Conservation (phyloP, 2,888 invertebrate species). For the Mallateleia sp. region DNA sequence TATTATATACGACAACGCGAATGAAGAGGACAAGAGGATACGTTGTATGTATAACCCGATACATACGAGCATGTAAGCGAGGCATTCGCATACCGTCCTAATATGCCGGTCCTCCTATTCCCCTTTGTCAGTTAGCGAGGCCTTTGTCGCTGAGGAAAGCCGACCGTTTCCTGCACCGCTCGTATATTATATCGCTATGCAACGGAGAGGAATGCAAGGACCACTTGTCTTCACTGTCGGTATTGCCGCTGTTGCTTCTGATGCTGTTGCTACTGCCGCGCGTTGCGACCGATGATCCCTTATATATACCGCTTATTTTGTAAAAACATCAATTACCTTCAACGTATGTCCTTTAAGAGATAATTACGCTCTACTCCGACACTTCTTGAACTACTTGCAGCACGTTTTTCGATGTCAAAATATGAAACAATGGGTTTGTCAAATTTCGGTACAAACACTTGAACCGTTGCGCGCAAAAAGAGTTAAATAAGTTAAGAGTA, state of each 20-base stretch:
- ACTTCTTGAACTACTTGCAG: constrained; percentile 11
- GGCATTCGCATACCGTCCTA: constrained; percentile 88
- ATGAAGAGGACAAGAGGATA: constrained; percentile 69
- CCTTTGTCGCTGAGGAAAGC: constrained; percentile 88
- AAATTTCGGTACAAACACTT: not conserved
- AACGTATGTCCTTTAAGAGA: constrained; percentile 37
- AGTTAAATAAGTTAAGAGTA: too few species aligned
- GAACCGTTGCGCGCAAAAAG: not conserved
- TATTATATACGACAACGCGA: constrained; percentile 76
- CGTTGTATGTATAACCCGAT: constrained; percentile 69
- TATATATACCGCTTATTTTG: constrained; percentile 66
- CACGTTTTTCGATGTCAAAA: constrained; percentile 10
- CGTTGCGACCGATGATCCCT: constrained; percentile 62
- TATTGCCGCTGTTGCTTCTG: constrained; percentile 73
- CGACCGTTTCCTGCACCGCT: constrained; percentile 87
- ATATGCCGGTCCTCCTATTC: constrained; percentile 87
- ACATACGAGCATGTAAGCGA: constrained; percentile 67
- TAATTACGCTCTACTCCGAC: constrained; percentile 43
- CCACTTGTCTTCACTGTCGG: constrained; percentile 78
- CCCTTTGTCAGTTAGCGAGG: constrained; percentile 85
- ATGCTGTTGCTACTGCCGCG: constrained; percentile 67
- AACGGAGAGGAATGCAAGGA: constrained; percentile 81
- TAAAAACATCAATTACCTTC: constrained; percentile 65
- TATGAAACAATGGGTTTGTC: constrained; percentile 1
- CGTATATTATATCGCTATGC: constrained; percentile 89